Evolutionary conservation across 2,888 invertebrate species (phyloP).

Genomic region (Gerris lacustris): DNA sequence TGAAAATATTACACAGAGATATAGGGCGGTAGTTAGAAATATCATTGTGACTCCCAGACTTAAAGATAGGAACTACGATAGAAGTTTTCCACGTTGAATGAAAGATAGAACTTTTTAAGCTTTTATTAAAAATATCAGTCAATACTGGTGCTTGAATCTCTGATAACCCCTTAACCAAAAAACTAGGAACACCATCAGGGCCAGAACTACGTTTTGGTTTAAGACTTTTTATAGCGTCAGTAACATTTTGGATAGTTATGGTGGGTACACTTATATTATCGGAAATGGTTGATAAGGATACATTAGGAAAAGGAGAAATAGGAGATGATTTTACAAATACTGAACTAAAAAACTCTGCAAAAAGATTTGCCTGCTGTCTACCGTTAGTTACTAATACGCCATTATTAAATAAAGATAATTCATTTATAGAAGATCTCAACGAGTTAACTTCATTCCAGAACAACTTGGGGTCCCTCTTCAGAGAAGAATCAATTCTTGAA

Average conservation of each 20-base stretch:
- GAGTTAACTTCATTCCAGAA: neutral
- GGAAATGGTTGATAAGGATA: neutral
- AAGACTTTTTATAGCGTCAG: neutral
- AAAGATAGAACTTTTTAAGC: neutral
- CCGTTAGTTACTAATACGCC: neutral
- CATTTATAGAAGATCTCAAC: neutral
- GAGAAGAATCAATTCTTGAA: neutral
- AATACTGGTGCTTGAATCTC: neutral
- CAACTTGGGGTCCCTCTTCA: neutral
- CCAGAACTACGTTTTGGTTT: neutral
- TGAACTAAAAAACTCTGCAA: neutral
- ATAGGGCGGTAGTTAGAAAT: neutral
- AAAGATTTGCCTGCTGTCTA: neutral
- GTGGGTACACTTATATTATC: neutral
- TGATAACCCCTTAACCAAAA: neutral
- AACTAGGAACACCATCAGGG: neutral
- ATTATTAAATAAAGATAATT: neutral
- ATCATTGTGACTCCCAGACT: neutral
- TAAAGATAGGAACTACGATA: neutral
- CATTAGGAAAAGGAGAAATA: neutral
- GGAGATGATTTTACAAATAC: neutral
- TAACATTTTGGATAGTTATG: neutral
- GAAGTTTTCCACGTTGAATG: neutral
- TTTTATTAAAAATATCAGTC: neutral
- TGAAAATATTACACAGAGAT: neutral